These are phyloP conservation scores for Sus cebifrons DNA, from an alignment of 2,797 vertebrate species.

Conservation along the genomic window DNA sequence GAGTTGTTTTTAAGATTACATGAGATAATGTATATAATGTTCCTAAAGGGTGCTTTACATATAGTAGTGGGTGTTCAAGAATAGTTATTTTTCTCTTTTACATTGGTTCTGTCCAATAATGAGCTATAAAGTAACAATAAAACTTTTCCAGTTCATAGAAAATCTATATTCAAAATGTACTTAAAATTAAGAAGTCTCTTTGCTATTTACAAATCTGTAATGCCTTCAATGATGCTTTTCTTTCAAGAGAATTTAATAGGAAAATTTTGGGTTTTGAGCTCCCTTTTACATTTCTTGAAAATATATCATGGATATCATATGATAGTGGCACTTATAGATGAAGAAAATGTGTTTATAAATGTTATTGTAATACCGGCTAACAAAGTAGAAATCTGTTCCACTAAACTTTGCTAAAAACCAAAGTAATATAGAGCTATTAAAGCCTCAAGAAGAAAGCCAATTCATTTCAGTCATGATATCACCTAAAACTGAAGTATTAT, in stretches of 20 bases:
- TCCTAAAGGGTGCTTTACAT: constrained; percentile 5
- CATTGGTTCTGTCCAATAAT: neutral
- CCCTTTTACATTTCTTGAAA: constrained; percentile 8
- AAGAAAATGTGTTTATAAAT: constrained; percentile 9
- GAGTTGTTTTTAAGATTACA: constrained; percentile 9
- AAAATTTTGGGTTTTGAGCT: constrained; percentile 20
- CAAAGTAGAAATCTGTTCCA: constrained; percentile 68
- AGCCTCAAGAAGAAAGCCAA: constrained; percentile 83
- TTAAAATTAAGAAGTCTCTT: constrained; percentile 45
- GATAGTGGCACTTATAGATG: neutral
- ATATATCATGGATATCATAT: neutral
- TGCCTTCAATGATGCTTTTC: constrained; percentile 8
- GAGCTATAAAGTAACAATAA: neutral
- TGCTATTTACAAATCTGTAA: constrained; percentile 30
- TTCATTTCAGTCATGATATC: constrained; percentile 86
- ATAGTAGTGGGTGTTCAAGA: neutral
- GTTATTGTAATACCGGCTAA: neutral
- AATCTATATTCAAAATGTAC: neutral
- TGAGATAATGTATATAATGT: neutral
- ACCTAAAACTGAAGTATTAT: constrained; percentile 90
- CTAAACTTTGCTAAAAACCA: constrained; percentile 66
- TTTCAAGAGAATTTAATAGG: neutral
- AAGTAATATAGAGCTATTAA: constrained; percentile 86
- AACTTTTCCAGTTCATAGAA: neutral
- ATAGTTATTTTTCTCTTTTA: neutral